phyloP scores from a whole-genome alignment of 2,797 vertebrate genomes.

The Ciconia nigra region DNA sequence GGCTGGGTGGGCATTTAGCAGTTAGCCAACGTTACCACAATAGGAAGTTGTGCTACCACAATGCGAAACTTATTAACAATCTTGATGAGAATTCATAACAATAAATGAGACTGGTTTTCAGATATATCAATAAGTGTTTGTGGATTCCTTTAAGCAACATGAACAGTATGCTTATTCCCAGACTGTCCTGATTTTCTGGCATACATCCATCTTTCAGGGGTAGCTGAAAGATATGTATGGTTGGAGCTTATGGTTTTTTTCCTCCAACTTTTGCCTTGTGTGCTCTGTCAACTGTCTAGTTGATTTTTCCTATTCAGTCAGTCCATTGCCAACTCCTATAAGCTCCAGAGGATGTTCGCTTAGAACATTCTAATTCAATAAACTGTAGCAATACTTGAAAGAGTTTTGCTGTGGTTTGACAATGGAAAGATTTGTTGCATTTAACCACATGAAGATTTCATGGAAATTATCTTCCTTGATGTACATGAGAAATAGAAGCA shows the following conservation, averaged over 20 bases:
- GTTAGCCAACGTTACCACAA: accelerated
- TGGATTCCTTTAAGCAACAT: neutral
- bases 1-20: neutral
- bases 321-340: neutral
- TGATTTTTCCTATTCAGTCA: neutral
- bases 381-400: neutral
- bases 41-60: neutral
- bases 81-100: neutral
- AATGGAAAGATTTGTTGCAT: neutral
- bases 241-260: neutral
- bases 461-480: neutral
- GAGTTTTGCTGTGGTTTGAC: neutral
- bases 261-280: neutral
- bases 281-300: neutral
- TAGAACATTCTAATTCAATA: neutral
- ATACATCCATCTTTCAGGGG: neutral
- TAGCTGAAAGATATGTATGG: neutral
- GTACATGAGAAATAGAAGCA: neutral
- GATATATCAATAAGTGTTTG: neutral
- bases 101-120: neutral
- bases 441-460: neutral
- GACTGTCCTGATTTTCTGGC: neutral
- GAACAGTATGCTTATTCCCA: neutral
- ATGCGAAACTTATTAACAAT: neutral
- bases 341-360: neutral